A percentile compares a stretch with the other conserved stretches of the same genome.
Evolutionary conservation across 92 coral and sea anemone species (phyloP).

Genomic region (Desmophyllum pertusum): DNA sequence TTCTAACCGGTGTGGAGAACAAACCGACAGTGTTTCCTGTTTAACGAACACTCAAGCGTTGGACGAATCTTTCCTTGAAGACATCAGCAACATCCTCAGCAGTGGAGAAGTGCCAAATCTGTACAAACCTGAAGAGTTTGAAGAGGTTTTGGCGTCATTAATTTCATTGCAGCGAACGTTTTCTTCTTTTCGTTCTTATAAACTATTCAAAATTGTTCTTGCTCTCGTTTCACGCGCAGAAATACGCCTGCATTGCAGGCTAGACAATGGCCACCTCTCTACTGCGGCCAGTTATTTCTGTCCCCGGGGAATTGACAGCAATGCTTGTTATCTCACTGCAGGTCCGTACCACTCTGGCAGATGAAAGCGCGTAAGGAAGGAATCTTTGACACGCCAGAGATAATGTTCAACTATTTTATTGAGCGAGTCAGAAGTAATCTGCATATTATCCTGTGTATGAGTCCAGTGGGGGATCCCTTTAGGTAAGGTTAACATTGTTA

Average conservation of each 20-base stretch:
- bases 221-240: too few relatives aligned
- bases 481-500: conserved; percentile 56
- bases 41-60: conserved; percentile 99
- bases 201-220: too few relatives aligned
- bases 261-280: too few relatives aligned
- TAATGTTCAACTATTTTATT: conserved; percentile 92
- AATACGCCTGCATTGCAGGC: too few relatives aligned
- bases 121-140: conserved; percentile 99
- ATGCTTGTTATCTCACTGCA: conserved; percentile 11
- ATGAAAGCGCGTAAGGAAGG: conserved; percentile 92
- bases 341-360: conserved; percentile 91
- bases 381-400: conserved; percentile 86
- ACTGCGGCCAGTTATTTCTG: too few relatives aligned
- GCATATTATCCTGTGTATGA: conserved; percentile 97
- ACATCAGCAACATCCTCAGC: conserved; percentile 96
- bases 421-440: conserved; percentile 97
- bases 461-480: conserved; percentile 98
- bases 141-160: conserved; percentile 70
- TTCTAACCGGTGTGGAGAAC: conserved; percentile 94
- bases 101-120: conserved; percentile 99
- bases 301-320: not conserved
- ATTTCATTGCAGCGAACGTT: not conserved
- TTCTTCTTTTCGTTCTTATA: too few relatives aligned
- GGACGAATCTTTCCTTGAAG: conserved; percentile 96
- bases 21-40: conserved; percentile 95